Percentiles rank a stretch among this genome's conserved stretches.
phyloP scores from a whole-genome alignment of 92 coral and sea anemone species.

The Pocillopora grandis region DNA sequence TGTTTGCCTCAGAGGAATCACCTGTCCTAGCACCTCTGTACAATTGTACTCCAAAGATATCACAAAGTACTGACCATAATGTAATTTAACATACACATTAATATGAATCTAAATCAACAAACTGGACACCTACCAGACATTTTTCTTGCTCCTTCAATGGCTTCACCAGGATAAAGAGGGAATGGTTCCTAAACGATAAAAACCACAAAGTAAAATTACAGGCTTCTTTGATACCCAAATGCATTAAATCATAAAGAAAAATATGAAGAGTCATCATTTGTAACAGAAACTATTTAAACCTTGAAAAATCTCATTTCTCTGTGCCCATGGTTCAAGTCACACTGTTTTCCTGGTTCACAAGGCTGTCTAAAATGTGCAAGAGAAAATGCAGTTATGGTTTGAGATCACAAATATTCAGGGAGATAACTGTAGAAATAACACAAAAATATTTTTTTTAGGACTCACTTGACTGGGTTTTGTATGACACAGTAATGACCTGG shows the following conservation, averaged over 20 bases:
- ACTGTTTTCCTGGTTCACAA: slow-evolving; percentile 75
- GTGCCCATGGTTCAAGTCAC: slow-evolving; percentile 80
- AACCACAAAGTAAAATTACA: background rate
- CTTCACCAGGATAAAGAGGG: slow-evolving; percentile 95
- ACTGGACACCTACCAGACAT: slow-evolving; percentile 16
- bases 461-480: slow-evolving; percentile 93
- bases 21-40: background rate
- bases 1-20: background rate
- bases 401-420: background rate
- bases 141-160: slow-evolving; percentile 65
- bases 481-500: slow-evolving; percentile 92
- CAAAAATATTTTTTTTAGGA: background rate
- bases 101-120: no score
- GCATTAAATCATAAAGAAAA: no score
- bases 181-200: slow-evolving; percentile 75
- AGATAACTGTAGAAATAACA: background rate
- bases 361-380: slow-evolving; percentile 58
- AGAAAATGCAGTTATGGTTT: background rate
- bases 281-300: slow-evolving; percentile 36
- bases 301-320: slow-evolving; percentile 86
- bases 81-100: no score
- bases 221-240: background rate
- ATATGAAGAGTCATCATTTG: background rate
- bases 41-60: background rate
- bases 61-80: no score